Evolutionary conservation across 2,888 invertebrate genomes (phyloP), one percentile per base, ranked within the genome.

Genomic region (Micoletzkya japonica): DNA sequence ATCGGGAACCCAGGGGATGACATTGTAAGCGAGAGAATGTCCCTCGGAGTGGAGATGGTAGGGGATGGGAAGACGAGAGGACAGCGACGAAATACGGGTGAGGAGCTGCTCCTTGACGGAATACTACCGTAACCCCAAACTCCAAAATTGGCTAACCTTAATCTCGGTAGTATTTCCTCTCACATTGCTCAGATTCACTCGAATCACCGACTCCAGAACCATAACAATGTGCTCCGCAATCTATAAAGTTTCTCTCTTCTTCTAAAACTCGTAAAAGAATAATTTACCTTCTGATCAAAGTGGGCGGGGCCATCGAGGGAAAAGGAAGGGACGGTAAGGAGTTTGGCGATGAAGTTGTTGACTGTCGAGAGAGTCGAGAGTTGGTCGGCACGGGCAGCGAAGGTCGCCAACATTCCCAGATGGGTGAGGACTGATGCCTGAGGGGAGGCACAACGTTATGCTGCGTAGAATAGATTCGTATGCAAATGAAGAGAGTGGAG

Each of bases 321-420:
- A 74, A 84, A 84, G 0, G 84, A 77, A 24, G 84, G 84, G 30
- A 81, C 81, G 28, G 70, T 71, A 14, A 84, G 75, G 2, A 84
- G 76, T 1, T 81, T 76, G 32, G 75, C 70, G 14, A 84, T 68
- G 59, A 83, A 84, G 57, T 79, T 72, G 64, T 17, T 69, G 37
- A 83, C 84, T 4, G 84, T 82, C 54, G 77, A 74, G 6, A 84
- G 73, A 0, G 83, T 80, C 4, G 83, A 81, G 20, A 80, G 75
- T 0, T 78, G 75, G 24, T 79, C 74, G 1, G 81, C 82, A 30
- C 75, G 76, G 14, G 76, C 77, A 2, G 79, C 80, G 68, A 79
- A 84, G 7, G 81, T 83, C 1, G 81, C 83, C 39, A 85, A 71
- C 59, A 85, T 77, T 24, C 81, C 83, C n/a, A 84, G 73, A 73